phyloP scores from a whole-genome alignment of 2,888 invertebrate species.

The Apoderus coryli region DNA sequence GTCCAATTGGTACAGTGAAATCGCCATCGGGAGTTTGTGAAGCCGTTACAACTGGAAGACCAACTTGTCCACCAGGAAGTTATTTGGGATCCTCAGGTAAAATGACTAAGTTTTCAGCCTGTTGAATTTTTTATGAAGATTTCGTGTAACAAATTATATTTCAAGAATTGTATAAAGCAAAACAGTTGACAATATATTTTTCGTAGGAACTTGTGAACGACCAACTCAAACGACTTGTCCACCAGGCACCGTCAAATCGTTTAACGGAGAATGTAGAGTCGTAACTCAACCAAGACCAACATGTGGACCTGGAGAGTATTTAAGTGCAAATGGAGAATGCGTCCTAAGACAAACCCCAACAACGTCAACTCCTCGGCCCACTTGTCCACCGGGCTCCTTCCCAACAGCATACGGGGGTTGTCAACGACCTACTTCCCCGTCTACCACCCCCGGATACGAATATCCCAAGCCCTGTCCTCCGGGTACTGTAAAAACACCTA shows the following conservation, averaged over 20 bases:
- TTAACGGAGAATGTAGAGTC: slow-evolving; percentile 4
- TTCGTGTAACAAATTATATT: no score
- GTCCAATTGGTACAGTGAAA: slow-evolving; percentile 11
- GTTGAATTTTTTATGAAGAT: no score
- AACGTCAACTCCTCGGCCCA: slow-evolving; percentile 9
- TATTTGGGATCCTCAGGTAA: no score
- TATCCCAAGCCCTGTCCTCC: slow-evolving; percentile 19
- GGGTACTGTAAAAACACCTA: slow-evolving; percentile 17
- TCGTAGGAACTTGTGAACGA: no score
- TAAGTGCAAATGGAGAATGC: slow-evolving; percentile 19
- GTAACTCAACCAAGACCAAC: slow-evolving; percentile 4
- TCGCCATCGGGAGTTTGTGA: slow-evolving; percentile 12
- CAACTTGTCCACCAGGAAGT: slow-evolving; percentile 11
- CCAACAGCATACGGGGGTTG: slow-evolving; percentile 11
- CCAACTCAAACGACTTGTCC: slow-evolving; percentile 11
- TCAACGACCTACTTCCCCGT: not conserved
- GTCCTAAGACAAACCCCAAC: slow-evolving; percentile 9
- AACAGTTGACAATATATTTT: no score
- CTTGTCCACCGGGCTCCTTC: slow-evolving; percentile 12
- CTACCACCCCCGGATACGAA: no score
- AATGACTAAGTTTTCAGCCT: no score
- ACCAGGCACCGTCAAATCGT: slow-evolving; percentile 10
- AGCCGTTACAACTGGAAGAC: slow-evolving; percentile 9
- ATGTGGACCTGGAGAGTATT: slow-evolving; percentile 12
- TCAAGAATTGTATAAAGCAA: no score